A percentile compares a stretch with the other conserved stretches of the same genome.
Conservation (phyloP, 2,888 invertebrate species). For the Drosophila kanekoi region DNA sequence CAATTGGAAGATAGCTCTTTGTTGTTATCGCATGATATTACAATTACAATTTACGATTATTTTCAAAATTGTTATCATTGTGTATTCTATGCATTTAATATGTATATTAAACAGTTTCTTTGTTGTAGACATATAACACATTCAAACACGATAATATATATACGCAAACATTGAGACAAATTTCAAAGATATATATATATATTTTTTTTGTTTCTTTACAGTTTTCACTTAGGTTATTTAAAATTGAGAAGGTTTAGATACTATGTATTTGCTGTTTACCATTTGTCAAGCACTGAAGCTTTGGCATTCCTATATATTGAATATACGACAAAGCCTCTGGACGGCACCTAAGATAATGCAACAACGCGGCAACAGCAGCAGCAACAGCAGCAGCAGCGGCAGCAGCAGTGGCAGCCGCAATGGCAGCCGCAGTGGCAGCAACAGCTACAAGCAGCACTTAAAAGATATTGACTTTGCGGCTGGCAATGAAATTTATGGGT, state of each 20-base stretch:
- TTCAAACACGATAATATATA: constrained; percentile 32
- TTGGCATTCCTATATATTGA: constrained; percentile 53
- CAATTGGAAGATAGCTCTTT: constrained; percentile 78
- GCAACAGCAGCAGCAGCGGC: constrained; percentile 14
- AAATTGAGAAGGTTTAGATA: constrained; percentile 13
- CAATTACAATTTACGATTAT: constrained; percentile 41
- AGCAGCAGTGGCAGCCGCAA: constrained; percentile 15
- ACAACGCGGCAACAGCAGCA: constrained; percentile 25
- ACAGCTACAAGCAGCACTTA: not conserved
- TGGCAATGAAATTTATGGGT: constrained; percentile 17
- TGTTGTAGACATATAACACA: constrained; percentile 54
- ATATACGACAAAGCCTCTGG: constrained; percentile 83
- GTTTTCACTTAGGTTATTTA: constrained; percentile 18
- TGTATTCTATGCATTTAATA: constrained; percentile 7
- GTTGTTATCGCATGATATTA: constrained; percentile 58
- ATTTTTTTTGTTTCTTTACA: constrained; percentile 32
- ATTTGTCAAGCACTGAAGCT: constrained; percentile 53
- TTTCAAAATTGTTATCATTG: constrained; percentile 24
- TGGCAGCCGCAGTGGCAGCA: constrained; percentile 15
- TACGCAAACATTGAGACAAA: constrained; percentile 32
- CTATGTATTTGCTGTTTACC: constrained; percentile 27
- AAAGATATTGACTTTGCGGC: constrained; percentile 8
- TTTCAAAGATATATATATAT: constrained; percentile 17
- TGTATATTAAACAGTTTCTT: constrained; percentile 30
- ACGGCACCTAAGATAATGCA: constrained; percentile 82